A percentile compares a stretch with the other conserved stretches of the same genome.
Conservation (phyloP, 2,888 invertebrate genomes). For the Cheilosia vulpina region DNA sequence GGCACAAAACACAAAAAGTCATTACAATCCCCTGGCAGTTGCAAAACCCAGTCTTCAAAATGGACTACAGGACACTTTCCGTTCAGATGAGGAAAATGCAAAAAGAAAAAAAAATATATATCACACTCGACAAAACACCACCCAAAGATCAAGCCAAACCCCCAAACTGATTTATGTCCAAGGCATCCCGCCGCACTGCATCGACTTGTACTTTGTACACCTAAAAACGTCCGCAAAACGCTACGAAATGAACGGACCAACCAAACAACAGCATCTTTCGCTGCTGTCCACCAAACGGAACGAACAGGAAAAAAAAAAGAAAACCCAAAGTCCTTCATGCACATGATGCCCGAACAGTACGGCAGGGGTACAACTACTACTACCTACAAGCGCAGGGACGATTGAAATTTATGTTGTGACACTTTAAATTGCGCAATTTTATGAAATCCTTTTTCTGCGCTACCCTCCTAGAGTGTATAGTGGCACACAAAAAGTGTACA, state of each 20-base stretch:
- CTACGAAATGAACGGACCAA: conserved; percentile 61
- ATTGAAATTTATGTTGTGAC: conserved; percentile 83
- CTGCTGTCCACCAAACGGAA: conserved; percentile 29
- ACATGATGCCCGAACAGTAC: conserved; percentile 59
- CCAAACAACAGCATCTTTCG: conserved; percentile 66
- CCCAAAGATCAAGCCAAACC: conserved; percentile 72
- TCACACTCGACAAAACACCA: conserved; percentile 40
- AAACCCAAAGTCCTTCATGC: conserved; percentile 69
- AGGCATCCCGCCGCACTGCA: conserved; percentile 59
- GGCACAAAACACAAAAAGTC: conserved; percentile 46
- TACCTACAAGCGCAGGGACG: conserved; percentile 49
- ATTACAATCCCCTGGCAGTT: conserved; percentile 53
- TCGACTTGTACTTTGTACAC: conserved; percentile 61
- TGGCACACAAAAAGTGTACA: conserved; percentile 12
- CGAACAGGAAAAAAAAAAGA: conserved; percentile 4
- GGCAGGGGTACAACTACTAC: neutral
- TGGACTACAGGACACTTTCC: conserved; percentile 42
- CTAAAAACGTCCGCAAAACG: conserved; percentile 70
- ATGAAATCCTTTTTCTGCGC: conserved; percentile 81
- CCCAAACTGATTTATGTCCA: conserved; percentile 72
- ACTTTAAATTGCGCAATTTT: conserved; percentile 84
- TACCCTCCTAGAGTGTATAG: conserved; percentile 9
- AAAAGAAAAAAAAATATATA: conserved; percentile 28
- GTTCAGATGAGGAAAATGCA: conserved; percentile 5
- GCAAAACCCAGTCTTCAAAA: conserved; percentile 14